Evolutionary conservation across 2,888 invertebrate species (phyloP).

Genomic region (Dryobotodes eremita): DNA sequence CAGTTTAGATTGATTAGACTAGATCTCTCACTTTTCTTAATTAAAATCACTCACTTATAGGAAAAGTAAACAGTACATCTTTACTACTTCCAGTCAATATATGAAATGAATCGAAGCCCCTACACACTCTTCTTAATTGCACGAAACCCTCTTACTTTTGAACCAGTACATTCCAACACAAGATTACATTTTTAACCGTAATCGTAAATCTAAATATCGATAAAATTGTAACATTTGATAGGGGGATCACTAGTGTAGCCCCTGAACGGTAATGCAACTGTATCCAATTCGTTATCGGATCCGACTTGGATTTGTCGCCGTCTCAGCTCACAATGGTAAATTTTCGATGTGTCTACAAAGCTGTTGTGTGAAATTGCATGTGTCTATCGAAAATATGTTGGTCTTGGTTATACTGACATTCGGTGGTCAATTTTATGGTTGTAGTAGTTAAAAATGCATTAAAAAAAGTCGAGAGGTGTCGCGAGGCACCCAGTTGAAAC

Average conservation of each 20-base stretch:
- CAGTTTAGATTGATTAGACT: not conserved
- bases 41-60: constrained; percentile 26
- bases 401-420: constrained; percentile 1
- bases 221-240: constrained; percentile 64
- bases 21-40: not conserved
- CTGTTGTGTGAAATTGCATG: constrained; percentile 69
- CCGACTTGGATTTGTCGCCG: constrained; percentile 84
- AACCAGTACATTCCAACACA: constrained; percentile 31
- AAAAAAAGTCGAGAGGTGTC: no score
- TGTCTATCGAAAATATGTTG: constrained; percentile 43
- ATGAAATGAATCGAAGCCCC: constrained; percentile 23
- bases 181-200: constrained; percentile 57
- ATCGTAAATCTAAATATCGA: constrained; percentile 68
- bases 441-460: no score
- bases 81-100: constrained; percentile 11
- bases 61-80: not conserved
- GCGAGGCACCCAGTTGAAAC: no score
- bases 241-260: constrained; percentile 71
- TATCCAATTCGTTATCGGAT: constrained; percentile 87
- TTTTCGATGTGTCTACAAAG: constrained; percentile 72
- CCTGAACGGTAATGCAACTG: constrained; percentile 80
- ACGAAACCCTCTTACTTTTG: constrained; percentile 28
- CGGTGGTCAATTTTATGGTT: not conserved
- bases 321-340: constrained; percentile 78
- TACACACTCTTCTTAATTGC: constrained; percentile 47